These are phyloP conservation scores for Petaurus breviceps DNA, from an alignment of 2,113 vertebrate genomes.

Conservation along the genomic window DNA sequence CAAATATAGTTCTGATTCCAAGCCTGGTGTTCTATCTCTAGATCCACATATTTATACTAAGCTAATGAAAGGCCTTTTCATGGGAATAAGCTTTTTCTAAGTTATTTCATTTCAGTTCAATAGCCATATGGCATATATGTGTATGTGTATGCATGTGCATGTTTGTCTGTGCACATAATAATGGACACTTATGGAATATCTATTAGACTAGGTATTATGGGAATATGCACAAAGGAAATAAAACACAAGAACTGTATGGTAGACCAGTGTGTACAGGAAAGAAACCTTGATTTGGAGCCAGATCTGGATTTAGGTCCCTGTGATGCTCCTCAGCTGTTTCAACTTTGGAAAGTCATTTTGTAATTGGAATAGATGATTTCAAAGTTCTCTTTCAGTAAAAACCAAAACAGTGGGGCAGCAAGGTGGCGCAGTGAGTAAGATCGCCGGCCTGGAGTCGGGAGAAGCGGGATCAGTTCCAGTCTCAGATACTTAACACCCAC, in stretches of 20 bases:
- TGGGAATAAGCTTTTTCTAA: background rate
- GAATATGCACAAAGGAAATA: background rate
- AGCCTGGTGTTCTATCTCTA: background rate
- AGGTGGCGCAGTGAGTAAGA: too few relatives aligned
- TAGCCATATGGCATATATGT: background rate
- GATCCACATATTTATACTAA: background rate
- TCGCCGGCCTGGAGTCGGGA: too few relatives aligned
- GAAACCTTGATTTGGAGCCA: background rate
- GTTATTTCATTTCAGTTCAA: background rate
- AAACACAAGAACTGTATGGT: background rate
- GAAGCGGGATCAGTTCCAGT: too few relatives aligned
- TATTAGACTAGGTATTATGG: background rate
- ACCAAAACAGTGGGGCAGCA: too few relatives aligned
- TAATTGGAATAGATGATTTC: background rate
- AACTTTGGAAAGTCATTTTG: background rate
- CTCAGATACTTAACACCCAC: too few relatives aligned
- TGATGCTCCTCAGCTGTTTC: background rate
- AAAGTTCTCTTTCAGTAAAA: background rate
- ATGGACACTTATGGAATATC: background rate
- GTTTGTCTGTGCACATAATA: background rate
- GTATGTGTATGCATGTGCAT: background rate
- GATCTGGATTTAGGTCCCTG: background rate
- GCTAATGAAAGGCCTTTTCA: background rate
- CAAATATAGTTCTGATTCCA: background rate
- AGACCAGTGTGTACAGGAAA: background rate